These are phyloP conservation scores for Loripinus fragilis DNA, from an alignment of 2,888 invertebrate species.

Conservation along the genomic window DNA sequence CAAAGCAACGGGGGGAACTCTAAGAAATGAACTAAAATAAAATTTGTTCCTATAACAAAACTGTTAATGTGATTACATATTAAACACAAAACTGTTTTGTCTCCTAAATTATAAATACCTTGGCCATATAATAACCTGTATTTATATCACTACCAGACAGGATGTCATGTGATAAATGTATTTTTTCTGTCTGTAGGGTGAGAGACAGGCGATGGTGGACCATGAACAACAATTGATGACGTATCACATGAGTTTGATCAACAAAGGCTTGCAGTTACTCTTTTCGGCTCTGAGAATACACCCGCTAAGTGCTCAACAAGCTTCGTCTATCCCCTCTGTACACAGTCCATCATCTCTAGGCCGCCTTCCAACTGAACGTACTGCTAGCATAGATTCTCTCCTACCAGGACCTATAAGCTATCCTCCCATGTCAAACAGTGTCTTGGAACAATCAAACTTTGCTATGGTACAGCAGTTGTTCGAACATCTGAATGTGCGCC, in stretches of 20 bases:
- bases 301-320: conserved; percentile 24
- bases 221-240: conserved; percentile 35
- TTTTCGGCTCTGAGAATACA: conserved; percentile 36
- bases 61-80: too few relatives aligned
- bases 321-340: not conserved
- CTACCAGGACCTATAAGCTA: conserved; percentile 41
- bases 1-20: too few relatives aligned
- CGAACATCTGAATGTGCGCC: conserved; percentile 19
- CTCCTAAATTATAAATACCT: too few relatives aligned
- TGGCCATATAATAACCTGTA: too few relatives aligned
- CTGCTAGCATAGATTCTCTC: conserved; percentile 8
- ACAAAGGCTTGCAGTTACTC: conserved; percentile 35
- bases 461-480: conserved; percentile 32
- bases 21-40: too few relatives aligned
- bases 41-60: too few relatives aligned
- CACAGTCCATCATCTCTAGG: conserved; percentile 49
- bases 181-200: conserved; percentile 30
- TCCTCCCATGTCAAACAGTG: conserved; percentile 19
- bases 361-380: conserved; percentile 35
- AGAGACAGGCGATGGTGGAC: conserved; percentile 35
- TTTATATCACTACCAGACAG: too few relatives aligned
- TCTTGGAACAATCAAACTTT: conserved; percentile 11
- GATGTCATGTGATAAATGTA: not conserved
- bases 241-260: conserved; percentile 48
- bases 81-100: too few relatives aligned